phyloP scores from a whole-genome alignment of 1,140 invertebrate species.

The Proales similis region DNA sequence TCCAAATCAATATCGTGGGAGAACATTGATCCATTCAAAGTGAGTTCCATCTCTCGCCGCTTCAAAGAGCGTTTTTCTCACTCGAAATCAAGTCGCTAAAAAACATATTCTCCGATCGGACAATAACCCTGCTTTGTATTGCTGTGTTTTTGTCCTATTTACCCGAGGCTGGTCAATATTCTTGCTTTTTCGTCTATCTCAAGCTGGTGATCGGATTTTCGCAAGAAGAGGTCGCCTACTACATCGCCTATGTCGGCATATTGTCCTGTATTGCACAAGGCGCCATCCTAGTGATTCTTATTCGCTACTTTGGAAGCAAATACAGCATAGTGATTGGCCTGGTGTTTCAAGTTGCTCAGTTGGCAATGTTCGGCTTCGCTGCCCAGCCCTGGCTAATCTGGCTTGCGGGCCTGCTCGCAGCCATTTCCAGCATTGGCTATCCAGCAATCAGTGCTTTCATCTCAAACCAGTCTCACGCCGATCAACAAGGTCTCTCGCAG shows the following conservation, averaged over 20 bases:
- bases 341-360: constrained; percentile 87
- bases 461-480: constrained; percentile 86
- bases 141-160: constrained; percentile 38
- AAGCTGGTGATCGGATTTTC: constrained; percentile 90
- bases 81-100: constrained; percentile 17
- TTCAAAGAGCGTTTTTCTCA: background rate
- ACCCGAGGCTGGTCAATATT: constrained; percentile 87
- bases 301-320: constrained; percentile 83
- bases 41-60: background rate
- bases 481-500: constrained; percentile 71
- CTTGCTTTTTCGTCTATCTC: constrained; percentile 98
- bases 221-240: constrained; percentile 85
- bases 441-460: constrained; percentile 98
- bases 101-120: constrained; percentile 25
- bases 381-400: constrained; percentile 90
- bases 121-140: constrained; percentile 25
- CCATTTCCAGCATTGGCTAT: constrained; percentile 82
- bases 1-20: constrained; percentile 61
- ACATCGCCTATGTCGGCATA: constrained; percentile 92
- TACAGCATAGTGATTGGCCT: constrained; percentile 94
- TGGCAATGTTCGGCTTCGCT: constrained; percentile 92
- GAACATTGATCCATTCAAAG: constrained; percentile 95
- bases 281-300: constrained; percentile 71
- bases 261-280: constrained; percentile 87
- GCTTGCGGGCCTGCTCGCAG: constrained; percentile 88